Evolutionary conservation across 1,140 invertebrate species (phyloP).

Genomic region (Piezodorus guildinii): DNA sequence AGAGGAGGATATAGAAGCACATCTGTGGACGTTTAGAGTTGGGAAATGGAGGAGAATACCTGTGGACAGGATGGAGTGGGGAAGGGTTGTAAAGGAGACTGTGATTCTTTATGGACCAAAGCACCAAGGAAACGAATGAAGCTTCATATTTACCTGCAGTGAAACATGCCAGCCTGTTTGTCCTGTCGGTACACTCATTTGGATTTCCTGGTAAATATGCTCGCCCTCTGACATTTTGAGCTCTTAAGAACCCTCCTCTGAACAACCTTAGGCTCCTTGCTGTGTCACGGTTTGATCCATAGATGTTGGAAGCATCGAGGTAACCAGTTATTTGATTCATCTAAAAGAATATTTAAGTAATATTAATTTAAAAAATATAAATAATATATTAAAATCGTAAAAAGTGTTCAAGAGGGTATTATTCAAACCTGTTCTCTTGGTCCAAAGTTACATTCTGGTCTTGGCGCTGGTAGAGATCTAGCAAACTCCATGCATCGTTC

Average conservation of each 20-base stretch:
- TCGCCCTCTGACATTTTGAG: conserved; percentile 31
- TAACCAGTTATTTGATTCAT: conserved; percentile 59
- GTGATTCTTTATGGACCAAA: no score
- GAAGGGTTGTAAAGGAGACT: no score
- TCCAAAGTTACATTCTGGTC: conserved; percentile 41
- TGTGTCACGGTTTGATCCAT: conserved; percentile 50
- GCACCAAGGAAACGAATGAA: no score
- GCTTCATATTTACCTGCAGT: conserved; percentile 23
- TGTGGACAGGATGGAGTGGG: no score
- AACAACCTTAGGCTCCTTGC: conserved; percentile 41
- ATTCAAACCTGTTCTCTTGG: conserved; percentile 39
- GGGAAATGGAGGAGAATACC: no score
- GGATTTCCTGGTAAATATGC: conserved; percentile 29
- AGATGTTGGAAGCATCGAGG: conserved; percentile 56
- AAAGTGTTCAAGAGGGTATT: no score
- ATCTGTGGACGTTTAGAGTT: no score
- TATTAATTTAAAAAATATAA: no score
- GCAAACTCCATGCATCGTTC: conserved; percentile 42
- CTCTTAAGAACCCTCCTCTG: conserved; percentile 43
- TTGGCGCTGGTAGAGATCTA: conserved; percentile 39
- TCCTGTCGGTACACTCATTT: conserved; percentile 27
- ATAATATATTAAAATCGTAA: no score
- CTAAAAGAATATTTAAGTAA: conserved; percentile 32
- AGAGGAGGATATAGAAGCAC: no score
- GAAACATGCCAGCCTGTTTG: conserved; percentile 28